Evolutionary conservation across 2,888 invertebrate species (phyloP).

Genomic region (Drosophila basisetae): DNA sequence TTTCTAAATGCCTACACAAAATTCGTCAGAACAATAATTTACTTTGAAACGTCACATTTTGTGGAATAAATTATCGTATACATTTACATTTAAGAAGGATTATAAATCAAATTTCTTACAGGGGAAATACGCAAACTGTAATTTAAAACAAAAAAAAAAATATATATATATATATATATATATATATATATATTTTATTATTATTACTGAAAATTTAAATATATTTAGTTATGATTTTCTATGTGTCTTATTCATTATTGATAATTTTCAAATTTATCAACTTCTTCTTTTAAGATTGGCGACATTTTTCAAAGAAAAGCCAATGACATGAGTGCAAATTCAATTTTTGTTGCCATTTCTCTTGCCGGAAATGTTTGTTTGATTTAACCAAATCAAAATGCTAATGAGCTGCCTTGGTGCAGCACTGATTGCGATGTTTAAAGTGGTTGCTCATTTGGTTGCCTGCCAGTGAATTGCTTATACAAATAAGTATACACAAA

Average conservation of each 20-base stretch:
- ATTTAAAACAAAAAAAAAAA: not conserved
- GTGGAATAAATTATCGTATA: not conserved
- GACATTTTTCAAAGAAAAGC: constrained; percentile 20
- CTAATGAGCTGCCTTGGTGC: constrained; percentile 60
- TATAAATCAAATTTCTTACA: not conserved
- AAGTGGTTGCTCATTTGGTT: constrained; percentile 40
- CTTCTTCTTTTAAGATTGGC: constrained; percentile 1
- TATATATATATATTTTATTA: no score
- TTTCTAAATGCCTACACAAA: not conserved
- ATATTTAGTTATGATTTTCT: not conserved
- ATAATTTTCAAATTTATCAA: not conserved
- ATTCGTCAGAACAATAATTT: not conserved
- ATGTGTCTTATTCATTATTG: not conserved
- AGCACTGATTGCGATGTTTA: constrained; percentile 51
- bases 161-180: no score
- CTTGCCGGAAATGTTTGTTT: constrained; percentile 70
- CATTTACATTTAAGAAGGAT: not conserved
- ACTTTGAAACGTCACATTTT: not conserved
- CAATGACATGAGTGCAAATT: constrained; percentile 56
- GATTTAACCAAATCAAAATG: constrained; percentile 66
- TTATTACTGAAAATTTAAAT: not conserved
- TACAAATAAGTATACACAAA: constrained; percentile 51
- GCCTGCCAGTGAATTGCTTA: constrained; percentile 28
- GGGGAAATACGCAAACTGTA: not conserved
- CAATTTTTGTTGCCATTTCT: constrained; percentile 49